Evolutionary conservation across 2,797 vertebrate species (phyloP), one percentile per base, ranked within the genome.

Genomic region (Spinibarbus caldwelli): DNA sequence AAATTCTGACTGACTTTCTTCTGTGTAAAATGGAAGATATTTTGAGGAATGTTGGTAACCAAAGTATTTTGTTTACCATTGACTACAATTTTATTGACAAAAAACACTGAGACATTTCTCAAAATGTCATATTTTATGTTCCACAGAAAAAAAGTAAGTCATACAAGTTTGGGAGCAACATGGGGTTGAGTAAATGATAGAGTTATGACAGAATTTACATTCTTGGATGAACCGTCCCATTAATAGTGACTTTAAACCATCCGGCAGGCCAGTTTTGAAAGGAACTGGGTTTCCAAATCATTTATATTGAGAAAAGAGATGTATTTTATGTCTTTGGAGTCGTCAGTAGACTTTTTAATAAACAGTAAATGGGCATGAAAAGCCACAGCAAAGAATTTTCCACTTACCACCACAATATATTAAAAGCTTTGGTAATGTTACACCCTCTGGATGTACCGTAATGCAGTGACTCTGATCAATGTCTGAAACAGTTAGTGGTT

Each of bases 371-470:
- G 75, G 23, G 7, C 38, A 75, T 82, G 23, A 59, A 75, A 76
- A 41, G 17, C 19, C 15, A 5, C 19, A 72, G 59, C 10, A 52
- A 14, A 54, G 9, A 34, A 12, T 21, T 10, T 31, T 52, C 47
- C 79, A 49, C 66, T 71, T 47, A 34, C 17, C 54, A 47, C 36
- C 31, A n/a, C 57, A 52, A 23, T 45, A 81, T 57, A 89, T 84
- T 85, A 87, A 86, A 86, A 76, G 59, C 43, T 59, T 82, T 43
- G 26, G 78, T 79, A 84, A 84, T 59, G 19, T 41, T 34, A 80
- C 29, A 79, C 41, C 34, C 47, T 52, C 59, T 73, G 45, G 45
- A 71, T 62, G 38, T 47, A n/a, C 17, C 57, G 34, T 70, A 29
- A 77, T 31, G 45, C 64, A 47, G 43, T 76, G 59, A 34, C 14